Percentiles rank a stretch among this genome's conserved stretches.
These are phyloP conservation scores for Saguinus midas DNA, from an alignment of 2,113 vertebrate genomes.

Conservation along the genomic window DNA sequence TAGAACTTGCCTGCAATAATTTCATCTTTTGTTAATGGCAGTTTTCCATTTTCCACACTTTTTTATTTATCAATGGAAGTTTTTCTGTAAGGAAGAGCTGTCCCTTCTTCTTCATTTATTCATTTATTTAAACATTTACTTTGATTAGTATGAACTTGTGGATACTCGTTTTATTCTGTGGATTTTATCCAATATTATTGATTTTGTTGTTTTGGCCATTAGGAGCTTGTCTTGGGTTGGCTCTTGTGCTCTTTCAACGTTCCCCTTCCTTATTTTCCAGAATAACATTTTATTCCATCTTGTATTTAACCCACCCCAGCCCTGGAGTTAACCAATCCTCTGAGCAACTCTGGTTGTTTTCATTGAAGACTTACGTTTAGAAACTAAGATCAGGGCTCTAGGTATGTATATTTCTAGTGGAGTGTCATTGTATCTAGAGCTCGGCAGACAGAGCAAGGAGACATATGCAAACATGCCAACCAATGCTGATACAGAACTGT, in stretches of 20 bases:
- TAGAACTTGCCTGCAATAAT: neutral
- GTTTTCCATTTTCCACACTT: neutral
- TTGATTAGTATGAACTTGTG: neutral
- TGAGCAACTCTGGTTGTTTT: neutral
- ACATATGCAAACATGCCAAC: neutral
- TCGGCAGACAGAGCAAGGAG: neutral
- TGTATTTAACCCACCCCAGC: neutral
- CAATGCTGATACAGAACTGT: rapidly evolving
- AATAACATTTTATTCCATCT: neutral
- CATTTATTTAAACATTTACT: neutral
- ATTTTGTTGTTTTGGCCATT: neutral
- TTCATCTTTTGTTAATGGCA: neutral
- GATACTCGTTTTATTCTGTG: neutral
- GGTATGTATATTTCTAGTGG: neutral
- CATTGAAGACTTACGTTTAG: neutral
- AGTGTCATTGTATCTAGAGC: neutral
- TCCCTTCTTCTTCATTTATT: neutral
- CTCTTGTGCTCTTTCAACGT: neutral
- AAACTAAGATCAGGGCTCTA: neutral
- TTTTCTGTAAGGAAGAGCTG: neutral
- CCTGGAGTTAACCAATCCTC: neutral
- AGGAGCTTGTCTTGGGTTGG: neutral
- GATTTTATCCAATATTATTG: neutral
- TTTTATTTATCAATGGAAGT: neutral
- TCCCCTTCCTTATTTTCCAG: neutral